A percentile compares a stretch with the other conserved stretches of the same genome.
These are phyloP conservation scores for Xanthia togata DNA, from an alignment of 2,888 invertebrate species.

Conservation along the genomic window DNA sequence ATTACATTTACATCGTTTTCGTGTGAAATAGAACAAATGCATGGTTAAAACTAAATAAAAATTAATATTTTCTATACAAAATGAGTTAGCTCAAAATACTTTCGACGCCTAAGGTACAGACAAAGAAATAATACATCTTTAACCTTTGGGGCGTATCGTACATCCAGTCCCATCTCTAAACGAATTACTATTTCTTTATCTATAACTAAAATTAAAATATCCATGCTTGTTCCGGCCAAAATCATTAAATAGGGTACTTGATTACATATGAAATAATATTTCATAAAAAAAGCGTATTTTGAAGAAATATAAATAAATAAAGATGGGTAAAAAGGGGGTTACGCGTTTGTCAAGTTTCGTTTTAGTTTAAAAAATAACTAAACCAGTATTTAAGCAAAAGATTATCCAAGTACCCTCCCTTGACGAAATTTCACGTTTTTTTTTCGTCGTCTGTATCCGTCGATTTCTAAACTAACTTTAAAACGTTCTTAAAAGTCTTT, in stretches of 20 bases:
- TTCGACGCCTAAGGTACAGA: not conserved
- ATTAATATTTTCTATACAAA: conserved; percentile 62
- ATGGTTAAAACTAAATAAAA: conserved; percentile 72
- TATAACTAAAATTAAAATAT: not conserved
- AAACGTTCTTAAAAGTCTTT: not conserved
- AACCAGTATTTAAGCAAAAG: too few species aligned
- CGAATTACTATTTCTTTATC: conserved; percentile 5
- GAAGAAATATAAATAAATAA: not conserved
- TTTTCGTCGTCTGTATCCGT: not conserved
- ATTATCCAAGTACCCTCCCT: not conserved
- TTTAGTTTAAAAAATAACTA: not conserved
- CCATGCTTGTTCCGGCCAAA: conserved; percentile 1
- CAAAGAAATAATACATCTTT: not conserved
- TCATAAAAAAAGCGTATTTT: not conserved
- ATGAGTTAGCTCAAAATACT: conserved; percentile 44
- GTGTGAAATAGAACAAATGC: conserved; percentile 72
- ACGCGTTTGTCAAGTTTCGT: not conserved
- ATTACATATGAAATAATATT: conserved; percentile 1
- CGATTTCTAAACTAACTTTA: not conserved
- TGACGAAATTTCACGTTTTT: not conserved
- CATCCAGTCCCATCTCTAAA: not conserved
- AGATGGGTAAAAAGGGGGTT: not conserved
- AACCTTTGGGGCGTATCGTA: not conserved
- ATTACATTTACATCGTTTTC: conserved; percentile 66
- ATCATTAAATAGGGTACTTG: not conserved